These are phyloP conservation scores for Lycopodina hypogea DNA, from an alignment of 37 sponge, comb jelly and placozoan species.

Conservation along the genomic window DNA sequence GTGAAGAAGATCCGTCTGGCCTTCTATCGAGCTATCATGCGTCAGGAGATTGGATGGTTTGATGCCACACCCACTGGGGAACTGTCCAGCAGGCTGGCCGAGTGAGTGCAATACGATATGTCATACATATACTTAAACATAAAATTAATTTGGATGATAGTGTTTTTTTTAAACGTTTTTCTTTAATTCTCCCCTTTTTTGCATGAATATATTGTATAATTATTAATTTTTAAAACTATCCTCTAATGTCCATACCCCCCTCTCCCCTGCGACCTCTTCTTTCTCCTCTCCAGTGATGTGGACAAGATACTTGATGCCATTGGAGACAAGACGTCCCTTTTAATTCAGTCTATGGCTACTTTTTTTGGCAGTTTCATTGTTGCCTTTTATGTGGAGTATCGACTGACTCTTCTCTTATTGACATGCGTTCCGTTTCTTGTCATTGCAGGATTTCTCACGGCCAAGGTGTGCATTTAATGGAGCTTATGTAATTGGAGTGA, in stretches of 20 bases:
- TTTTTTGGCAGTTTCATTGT: constrained; percentile 58
- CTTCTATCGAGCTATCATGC: constrained; percentile 60
- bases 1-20: constrained; percentile 55
- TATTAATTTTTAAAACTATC: not conserved
- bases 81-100: constrained; percentile 56
- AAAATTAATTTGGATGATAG: not conserved
- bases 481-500: not conserved
- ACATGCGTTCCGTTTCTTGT: constrained; percentile 48
- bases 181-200: not conserved
- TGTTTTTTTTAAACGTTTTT: not conserved
- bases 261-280: not conserved
- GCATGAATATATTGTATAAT: not conserved
- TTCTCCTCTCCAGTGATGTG: constrained; percentile 44
- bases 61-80: constrained; percentile 73
- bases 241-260: not conserved
- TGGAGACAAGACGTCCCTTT: constrained; percentile 55
- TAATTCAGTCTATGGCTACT: constrained; percentile 49
- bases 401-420: constrained; percentile 56
- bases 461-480: not conserved
- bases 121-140: no score
- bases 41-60: constrained; percentile 86
- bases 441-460: not conserved
- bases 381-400: constrained; percentile 42
- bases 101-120: constrained; percentile 35
- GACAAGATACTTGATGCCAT: constrained; percentile 67